Conservation (phyloP, 2,888 invertebrate genomes). For the Tetragonula carbonaria region DNA sequence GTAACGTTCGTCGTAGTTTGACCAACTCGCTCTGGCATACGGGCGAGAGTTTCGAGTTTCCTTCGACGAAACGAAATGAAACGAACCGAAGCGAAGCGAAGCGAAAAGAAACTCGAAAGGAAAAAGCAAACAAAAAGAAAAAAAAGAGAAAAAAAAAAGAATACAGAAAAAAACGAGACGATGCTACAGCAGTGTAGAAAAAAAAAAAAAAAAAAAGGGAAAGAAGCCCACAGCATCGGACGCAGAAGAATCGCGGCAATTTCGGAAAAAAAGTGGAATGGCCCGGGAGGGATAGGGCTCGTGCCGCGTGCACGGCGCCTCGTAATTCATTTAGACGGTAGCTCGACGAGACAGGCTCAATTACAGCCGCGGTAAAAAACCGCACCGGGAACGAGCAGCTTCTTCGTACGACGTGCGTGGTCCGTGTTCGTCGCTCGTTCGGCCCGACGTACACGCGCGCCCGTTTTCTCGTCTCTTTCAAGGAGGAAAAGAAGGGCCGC, state of each 20-base stretch:
- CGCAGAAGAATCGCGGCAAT: background rate
- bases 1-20: background rate
- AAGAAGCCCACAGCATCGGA: too few species aligned
- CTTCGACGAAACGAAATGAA: background rate
- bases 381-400: constrained; percentile 68
- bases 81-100: background rate
- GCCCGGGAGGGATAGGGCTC: background rate
- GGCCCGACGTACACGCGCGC: constrained; percentile 38
- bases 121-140: background rate
- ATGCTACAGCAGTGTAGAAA: too few species aligned
- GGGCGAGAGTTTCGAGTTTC: background rate
- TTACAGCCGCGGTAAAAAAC: constrained; percentile 78
- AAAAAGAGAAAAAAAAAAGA: too few species aligned
- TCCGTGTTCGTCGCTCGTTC: constrained; percentile 64
- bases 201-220: background rate
- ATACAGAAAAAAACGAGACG: too few species aligned
- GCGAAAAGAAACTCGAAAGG: background rate
- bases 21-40: background rate
- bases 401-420: constrained; percentile 83
- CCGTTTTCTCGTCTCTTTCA: constrained; percentile 35
- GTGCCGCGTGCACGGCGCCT: constrained; percentile 68
- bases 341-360: constrained; percentile 79
- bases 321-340: constrained; percentile 79
- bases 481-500: constrained; percentile 46
- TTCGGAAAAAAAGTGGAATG: constrained; percentile 4